phyloP scores from a whole-genome alignment of 37 sponge, comb jelly and placozoan species.

The Cliona cf. orientalis region DNA sequence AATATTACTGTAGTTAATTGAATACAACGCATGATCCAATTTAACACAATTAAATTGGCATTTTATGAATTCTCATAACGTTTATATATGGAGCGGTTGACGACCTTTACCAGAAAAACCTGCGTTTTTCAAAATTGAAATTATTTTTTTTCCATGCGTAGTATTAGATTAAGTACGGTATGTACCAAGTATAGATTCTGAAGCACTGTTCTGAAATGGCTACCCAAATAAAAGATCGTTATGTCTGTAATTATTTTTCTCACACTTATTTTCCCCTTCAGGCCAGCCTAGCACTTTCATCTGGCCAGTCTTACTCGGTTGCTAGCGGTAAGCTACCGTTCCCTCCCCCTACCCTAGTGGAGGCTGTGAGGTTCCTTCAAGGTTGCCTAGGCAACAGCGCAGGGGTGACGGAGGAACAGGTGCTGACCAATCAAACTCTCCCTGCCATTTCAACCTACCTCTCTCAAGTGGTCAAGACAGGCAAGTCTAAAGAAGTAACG shows the following conservation, averaged over 20 bases:
- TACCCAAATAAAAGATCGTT: neutral
- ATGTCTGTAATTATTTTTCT: neutral
- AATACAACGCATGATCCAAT: too few relatives aligned
- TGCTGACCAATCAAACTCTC: neutral
- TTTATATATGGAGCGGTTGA: too few relatives aligned
- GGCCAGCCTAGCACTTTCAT: slow-evolving; percentile 11
- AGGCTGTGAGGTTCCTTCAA: slow-evolving; percentile 39
- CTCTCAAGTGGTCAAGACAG: too few relatives aligned
- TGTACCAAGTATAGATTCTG: neutral
- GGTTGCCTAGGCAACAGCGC: slow-evolving; percentile 51
- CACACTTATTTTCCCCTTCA: neutral
- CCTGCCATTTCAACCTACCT: slow-evolving; percentile 22
- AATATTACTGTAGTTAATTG: too few relatives aligned
- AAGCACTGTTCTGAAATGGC: too few relatives aligned
- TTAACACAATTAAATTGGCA: too few relatives aligned
- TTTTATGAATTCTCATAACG: too few relatives aligned
- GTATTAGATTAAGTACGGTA: too few relatives aligned
- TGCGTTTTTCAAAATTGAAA: too few relatives aligned
- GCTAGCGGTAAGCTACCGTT: slow-evolving; percentile 64
- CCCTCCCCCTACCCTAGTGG: slow-evolving; percentile 33
- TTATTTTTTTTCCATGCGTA: too few relatives aligned
- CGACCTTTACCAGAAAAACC: too few relatives aligned
- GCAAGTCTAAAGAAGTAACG: too few relatives aligned
- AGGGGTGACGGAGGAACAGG: slow-evolving; percentile 36
- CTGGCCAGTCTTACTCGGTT: slow-evolving; percentile 25